These are phyloP conservation scores for Perccottus glenii DNA, from an alignment of 2,113 vertebrate genomes.

Conservation along the genomic window DNA sequence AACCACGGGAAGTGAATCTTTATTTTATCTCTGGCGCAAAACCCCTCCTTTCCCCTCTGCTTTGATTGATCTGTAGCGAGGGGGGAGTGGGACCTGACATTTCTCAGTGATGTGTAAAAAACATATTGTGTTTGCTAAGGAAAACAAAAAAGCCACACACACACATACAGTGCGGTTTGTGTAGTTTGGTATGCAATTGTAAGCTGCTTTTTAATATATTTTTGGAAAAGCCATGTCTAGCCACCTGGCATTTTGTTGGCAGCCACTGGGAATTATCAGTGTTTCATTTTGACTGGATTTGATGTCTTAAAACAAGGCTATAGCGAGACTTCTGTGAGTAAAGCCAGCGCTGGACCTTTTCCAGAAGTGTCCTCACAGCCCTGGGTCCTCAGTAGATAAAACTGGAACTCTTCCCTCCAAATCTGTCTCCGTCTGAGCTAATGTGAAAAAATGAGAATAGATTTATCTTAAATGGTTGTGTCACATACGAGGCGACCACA, in stretches of 20 bases:
- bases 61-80: slow-evolving; percentile 75
- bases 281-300: slow-evolving; percentile 69
- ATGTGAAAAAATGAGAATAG: slow-evolving; percentile 56
- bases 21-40: slow-evolving; percentile 46
- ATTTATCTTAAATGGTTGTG: slow-evolving; percentile 83
- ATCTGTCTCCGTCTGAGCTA: slow-evolving; percentile 45
- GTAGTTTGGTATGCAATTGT: slow-evolving; percentile 14
- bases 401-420: slow-evolving; percentile 60
- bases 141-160: slow-evolving; percentile 26
- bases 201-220: slow-evolving; percentile 23
- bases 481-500: slow-evolving; percentile 79
- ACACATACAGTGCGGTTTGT: slow-evolving; percentile 17
- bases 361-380: slow-evolving; percentile 58
- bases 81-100: slow-evolving; percentile 72
- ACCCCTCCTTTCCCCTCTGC: slow-evolving; percentile 54
- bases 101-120: slow-evolving; percentile 80
- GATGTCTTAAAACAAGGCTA: slow-evolving; percentile 61
- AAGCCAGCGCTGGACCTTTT: slow-evolving; percentile 50
- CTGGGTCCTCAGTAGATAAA: slow-evolving; percentile 55
- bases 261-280: slow-evolving; percentile 56
- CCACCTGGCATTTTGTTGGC: slow-evolving; percentile 57
- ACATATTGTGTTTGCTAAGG: slow-evolving; percentile 76
- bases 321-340: slow-evolving; percentile 54
- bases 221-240: slow-evolving; percentile 34
- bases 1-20: slow-evolving; percentile 58